Base-by-base conservation (phyloP, 1,140 invertebrate genomes). In the Periplaneta americana region DNA sequence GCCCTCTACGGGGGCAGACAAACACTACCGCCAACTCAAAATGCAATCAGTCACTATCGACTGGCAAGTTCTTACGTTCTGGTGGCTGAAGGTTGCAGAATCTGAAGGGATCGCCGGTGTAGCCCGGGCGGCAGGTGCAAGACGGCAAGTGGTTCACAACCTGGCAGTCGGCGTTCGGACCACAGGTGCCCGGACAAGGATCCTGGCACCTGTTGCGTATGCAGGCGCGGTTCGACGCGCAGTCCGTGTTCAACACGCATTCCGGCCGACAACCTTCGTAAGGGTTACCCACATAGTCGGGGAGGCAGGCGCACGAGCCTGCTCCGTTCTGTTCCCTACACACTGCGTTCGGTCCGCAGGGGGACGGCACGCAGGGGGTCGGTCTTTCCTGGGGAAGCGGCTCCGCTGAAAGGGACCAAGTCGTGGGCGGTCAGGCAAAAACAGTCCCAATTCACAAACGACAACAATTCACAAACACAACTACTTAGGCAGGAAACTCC, bases 211-310 rank as follows among this genome's bases (percentile, higher is more conserved):
- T 92, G 74, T 91, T 90, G 86, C 89, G 88, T 81, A 91, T 89
- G 84, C 92, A 93, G 37, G 92, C 89, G 86, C 88, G 88, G 85
- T 92, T 90, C 28, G 90, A 89, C 35, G 90, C 86, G 87, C 93
- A 93, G 83, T 93, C 93, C 2, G 91, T 91, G 84, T 92, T 92
- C 34, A 92, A 87, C 10, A 90, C 88, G 85, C 92, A 93, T 87
- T 93, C 92, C 10, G 92, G 93, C 83, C 92, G 86, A 85, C 94
- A 95, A 80, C 91, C 91, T 85, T 90, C 90, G 83, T 94, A 94
- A 11, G 94, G 94, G 89, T 95, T 93, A 66, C 94, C 94, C 80
- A 93, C 91, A 83, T 93, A 95, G 39, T 92, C 91, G 74, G 89
- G 88, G 48, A 92, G 86, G 86, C 95, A 96, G 28, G 90, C 89